Percentiles rank a stretch among this genome's conserved stretches.
phyloP scores from a whole-genome alignment of 2,888 invertebrate species.

The Morpho achilles region DNA sequence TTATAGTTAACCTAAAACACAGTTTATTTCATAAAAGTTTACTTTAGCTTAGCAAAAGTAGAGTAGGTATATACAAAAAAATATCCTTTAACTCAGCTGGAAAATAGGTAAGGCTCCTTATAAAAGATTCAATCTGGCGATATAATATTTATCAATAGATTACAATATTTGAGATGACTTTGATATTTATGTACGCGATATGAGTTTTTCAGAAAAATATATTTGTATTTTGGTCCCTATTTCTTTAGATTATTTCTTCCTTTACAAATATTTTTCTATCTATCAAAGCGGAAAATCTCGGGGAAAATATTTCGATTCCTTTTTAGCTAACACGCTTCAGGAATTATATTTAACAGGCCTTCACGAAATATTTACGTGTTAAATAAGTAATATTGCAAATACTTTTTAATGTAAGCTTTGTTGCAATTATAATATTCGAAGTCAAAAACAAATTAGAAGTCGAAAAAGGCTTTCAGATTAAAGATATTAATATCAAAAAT shows the following conservation, averaged over 20 bases:
- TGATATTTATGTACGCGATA: constrained; percentile 3
- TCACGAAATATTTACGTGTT: constrained; percentile 15
- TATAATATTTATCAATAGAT: constrained; percentile 5
- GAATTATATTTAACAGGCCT: constrained; percentile 11
- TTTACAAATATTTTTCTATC: constrained; percentile 21
- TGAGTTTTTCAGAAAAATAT: not conserved
- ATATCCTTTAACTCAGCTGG: not conserved
- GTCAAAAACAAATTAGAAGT: not conserved
- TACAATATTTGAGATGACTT: constrained; percentile 6
- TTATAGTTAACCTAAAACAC: too few species aligned
- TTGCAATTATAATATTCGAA: not conserved
- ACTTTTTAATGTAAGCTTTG: not conserved
- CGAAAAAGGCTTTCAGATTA: not conserved
- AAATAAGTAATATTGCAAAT: not conserved
- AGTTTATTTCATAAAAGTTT: too few species aligned
- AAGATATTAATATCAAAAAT: too few species aligned
- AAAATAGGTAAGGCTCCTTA: not conserved
- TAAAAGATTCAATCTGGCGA: constrained; percentile 2
- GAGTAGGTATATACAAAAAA: not conserved
- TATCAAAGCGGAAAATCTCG: constrained; percentile 17
- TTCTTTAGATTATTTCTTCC: constrained; percentile 9
- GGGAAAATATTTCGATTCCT: constrained; percentile 19
- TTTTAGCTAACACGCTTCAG: constrained; percentile 16
- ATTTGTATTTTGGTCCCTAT: constrained; percentile 1
- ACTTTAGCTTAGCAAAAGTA: too few species aligned